Conservation (phyloP, 2,797 vertebrate species). For the Gymnothorax javanicus region DNA sequence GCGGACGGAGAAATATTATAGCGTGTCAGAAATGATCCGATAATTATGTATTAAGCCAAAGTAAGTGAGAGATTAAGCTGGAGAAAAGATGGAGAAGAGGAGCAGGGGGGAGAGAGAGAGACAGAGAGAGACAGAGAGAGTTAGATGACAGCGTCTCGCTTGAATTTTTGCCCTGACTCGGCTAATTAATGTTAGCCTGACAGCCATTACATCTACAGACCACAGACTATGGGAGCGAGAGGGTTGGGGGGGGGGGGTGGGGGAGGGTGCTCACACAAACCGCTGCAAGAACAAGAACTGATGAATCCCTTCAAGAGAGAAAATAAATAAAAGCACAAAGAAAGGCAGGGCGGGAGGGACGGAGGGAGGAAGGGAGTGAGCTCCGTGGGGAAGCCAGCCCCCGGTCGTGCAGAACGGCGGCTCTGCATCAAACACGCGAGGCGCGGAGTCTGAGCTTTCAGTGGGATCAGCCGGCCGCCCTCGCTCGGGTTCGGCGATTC, state of each 20-base stretch:
- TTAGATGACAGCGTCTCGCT: conserved; percentile 42
- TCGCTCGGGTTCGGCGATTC: not conserved
- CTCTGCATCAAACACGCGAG: conserved; percentile 4
- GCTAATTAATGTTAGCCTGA: conserved; percentile 61
- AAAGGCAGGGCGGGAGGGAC: not conserved
- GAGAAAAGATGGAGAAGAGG: conserved; percentile 24
- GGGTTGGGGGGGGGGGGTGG: conserved; percentile 2
- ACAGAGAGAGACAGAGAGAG: conserved; percentile 27
- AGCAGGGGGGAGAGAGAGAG: conserved; percentile 15
- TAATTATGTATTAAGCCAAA: conserved; percentile 49
- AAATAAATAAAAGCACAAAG: not conserved
- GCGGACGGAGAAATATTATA: conserved; percentile 34
- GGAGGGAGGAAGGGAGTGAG: not conserved
- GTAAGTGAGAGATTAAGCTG: conserved; percentile 44
- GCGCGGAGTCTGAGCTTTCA: not conserved
- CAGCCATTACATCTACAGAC: conserved; percentile 34
- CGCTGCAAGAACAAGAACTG: not conserved
- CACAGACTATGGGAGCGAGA: not conserved
- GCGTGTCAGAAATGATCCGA: conserved; percentile 36
- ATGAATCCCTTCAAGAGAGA: not conserved
- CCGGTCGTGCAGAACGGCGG: not conserved
- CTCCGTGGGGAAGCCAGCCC: not conserved
- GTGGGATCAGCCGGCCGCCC: not conserved
- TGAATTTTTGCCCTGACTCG: conserved; percentile 41
- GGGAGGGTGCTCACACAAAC: conserved; percentile 10